Conservation (phyloP, 2,888 invertebrate genomes). For the Tipula helvola region DNA sequence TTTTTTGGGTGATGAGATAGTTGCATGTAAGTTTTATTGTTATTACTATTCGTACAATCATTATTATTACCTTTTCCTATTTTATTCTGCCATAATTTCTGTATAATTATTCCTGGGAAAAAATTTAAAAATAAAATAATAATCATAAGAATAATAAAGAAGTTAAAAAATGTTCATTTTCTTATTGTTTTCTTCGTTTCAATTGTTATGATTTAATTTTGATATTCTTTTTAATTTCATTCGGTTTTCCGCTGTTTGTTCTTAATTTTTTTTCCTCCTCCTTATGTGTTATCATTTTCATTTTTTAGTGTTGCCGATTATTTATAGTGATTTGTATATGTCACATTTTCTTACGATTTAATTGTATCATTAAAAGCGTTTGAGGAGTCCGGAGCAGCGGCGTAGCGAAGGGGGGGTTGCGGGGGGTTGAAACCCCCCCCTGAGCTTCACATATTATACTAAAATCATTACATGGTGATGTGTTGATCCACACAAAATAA, state of each 20-base stretch:
- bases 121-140: not conserved
- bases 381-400: too few relatives aligned
- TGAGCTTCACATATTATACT: too few relatives aligned
- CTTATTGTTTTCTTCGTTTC: not conserved
- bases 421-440: too few relatives aligned
- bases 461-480: too few relatives aligned
- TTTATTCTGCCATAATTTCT: not conserved
- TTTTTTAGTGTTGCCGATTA: not conserved
- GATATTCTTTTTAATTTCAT: not conserved
- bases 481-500: too few relatives aligned
- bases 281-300: not conserved
- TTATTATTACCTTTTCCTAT: not conserved
- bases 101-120: constrained; percentile 4
- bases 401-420: too few relatives aligned
- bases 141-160: not conserved
- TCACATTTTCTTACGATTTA: not conserved
- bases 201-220: not conserved
- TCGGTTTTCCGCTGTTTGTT: not conserved
- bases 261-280: not conserved
- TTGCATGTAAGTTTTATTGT: constrained; percentile 4
- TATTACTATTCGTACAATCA: not conserved
- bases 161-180: constrained; percentile 4
- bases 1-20: not conserved
- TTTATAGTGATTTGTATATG: not conserved
- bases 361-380: not conserved